Evolutionary conservation across 2,113 vertebrate genomes (phyloP).

Genomic region (Petrocephalus zakoni): DNA sequence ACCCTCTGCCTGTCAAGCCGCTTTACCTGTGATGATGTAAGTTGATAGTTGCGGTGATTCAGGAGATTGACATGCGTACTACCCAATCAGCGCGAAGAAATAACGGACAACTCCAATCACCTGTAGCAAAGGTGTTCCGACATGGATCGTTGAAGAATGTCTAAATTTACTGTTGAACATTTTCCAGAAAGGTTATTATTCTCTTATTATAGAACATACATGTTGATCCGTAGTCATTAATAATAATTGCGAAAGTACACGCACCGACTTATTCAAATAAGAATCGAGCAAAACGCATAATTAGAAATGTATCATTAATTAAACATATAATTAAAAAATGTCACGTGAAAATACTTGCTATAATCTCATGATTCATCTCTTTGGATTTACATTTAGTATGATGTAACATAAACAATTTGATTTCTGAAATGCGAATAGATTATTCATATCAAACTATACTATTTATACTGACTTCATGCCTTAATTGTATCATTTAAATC

Average conservation of each 20-base stretch:
- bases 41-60: conserved; percentile 21
- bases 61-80: conserved; percentile 23
- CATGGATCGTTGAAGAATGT: conserved; percentile 20
- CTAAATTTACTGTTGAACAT: background rate
- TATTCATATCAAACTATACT: background rate
- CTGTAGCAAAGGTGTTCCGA: conserved; percentile 26
- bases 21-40: conserved; percentile 71
- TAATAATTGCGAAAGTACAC: background rate
- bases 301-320: background rate
- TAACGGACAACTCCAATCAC: conserved; percentile 30
- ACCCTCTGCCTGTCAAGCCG: conserved; percentile 53
- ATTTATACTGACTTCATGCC: background rate
- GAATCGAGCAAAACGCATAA: background rate
- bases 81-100: conserved; percentile 35
- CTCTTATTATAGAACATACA: background rate
- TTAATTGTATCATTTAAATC: background rate
- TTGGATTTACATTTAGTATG: background rate
- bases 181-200: background rate
- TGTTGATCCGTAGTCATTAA: background rate
- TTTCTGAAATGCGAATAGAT: background rate
- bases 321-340: background rate
- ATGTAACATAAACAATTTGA: background rate
- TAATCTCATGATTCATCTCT: background rate
- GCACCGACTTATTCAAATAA: background rate
- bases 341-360: background rate